Base-by-base conservation (phyloP, 92 coral and sea anemone species). In the Paramuricea clavata region DNA sequence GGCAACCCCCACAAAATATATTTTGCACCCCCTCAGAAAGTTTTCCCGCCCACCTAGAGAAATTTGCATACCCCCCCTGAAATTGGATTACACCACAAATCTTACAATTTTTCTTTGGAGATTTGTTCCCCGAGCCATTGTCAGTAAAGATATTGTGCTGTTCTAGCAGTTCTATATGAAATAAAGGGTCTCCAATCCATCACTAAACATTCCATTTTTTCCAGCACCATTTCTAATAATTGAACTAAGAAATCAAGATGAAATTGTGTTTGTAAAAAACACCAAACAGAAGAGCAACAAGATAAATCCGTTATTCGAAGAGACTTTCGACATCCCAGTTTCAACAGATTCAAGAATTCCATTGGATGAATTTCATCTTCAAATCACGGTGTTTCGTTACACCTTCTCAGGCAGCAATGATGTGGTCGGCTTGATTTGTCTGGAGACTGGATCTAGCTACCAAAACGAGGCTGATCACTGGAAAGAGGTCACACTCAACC, bases 381-480 rank as follows among this genome's bases (percentile, higher is more conserved):
- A 89, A 44, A 89, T 95, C 65, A 88, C 92, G 5, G 88, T 93
- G 44, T 89, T 81, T 44, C 86, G 89, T 6, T 92, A 90, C 72
- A 95, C 94, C 44, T 77, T 92, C 33, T 81, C 94, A 21, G 93
- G 93, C 32, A 90, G 91, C 16, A 86, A 86, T 75, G 98, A 87
- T 57, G 80, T 92, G 19, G 78, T 95, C 41, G 98, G 98, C 30
- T 84, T 89, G 60, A 93, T 95, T 49, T 78, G 86, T 13, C 88
- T 95, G 44, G 93, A 89, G 17, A 35, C 81, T 31, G 98, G 93
- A 68, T 94, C 98, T 71, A 93, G 93, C 25, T 71, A 81, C 57
- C 90, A 86, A 78, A 76, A 92, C 59, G 98, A 95, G 83, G 88
- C 93, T 22, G 87, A 89, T 49, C 98, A 94, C 89, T 95, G 98